These are phyloP conservation scores for Palloptera scutellata DNA, from an alignment of 2,888 invertebrate genomes.

Conservation along the genomic window DNA sequence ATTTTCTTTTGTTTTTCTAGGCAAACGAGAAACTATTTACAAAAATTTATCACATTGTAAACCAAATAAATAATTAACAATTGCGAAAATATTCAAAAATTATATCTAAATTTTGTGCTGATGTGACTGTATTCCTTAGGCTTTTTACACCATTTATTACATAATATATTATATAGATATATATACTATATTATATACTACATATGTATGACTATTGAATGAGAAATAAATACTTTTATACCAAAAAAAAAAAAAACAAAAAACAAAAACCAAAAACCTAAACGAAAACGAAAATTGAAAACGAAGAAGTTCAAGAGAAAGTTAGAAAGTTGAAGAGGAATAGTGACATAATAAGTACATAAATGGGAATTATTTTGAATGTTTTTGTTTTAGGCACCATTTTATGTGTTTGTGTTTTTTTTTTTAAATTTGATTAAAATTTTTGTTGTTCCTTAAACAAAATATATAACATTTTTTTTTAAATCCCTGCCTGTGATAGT, in stretches of 20 bases:
- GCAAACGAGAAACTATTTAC: neutral
- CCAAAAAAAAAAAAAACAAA: constrained; percentile 15
- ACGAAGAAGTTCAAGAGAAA: neutral
- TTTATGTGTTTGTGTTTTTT: no score
- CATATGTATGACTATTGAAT: constrained; percentile 26
- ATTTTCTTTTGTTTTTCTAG: no score
- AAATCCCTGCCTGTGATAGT: constrained; percentile 58
- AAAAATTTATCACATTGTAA: neutral
- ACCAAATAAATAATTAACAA: constrained; percentile 7
- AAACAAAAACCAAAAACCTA: constrained; percentile 1
- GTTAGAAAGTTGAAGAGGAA: no score
- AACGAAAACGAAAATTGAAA: neutral
- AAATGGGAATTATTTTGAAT: no score
- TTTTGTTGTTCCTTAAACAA: no score
- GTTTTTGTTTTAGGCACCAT: no score
- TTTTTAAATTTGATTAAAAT: no score
- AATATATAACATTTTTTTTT: constrained; percentile 4
- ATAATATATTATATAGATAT: constrained; percentile 33
- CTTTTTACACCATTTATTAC: constrained; percentile 58
- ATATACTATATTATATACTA: constrained; percentile 21
- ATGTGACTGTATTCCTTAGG: constrained; percentile 58
- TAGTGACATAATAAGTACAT: no score
- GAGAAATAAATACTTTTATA: constrained; percentile 7
- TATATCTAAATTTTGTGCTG: constrained; percentile 42
- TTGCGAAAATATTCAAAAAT: constrained; percentile 2